Conservation (phyloP, 2,797 vertebrate species). For the Ctenopoma kingsleyae region DNA sequence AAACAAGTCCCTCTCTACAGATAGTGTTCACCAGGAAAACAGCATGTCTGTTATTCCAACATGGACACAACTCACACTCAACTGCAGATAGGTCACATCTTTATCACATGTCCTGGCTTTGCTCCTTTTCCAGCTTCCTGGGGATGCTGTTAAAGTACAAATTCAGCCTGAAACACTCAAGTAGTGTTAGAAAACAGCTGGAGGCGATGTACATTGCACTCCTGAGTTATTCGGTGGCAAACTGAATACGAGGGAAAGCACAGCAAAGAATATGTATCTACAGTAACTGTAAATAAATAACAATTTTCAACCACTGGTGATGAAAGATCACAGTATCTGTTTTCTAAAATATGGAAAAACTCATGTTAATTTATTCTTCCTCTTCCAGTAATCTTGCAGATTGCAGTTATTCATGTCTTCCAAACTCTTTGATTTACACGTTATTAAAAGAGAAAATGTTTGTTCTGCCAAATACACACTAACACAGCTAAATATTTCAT, state of each 20-base stretch:
- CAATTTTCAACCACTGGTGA: not conserved
- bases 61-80: constrained; percentile 3
- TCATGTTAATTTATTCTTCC: not conserved
- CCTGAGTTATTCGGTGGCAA: not conserved
- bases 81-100: constrained; percentile 12
- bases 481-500: not conserved
- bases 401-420: not conserved
- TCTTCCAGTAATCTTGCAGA: not conserved
- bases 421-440: not conserved
- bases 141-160: constrained; percentile 8
- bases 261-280: not conserved
- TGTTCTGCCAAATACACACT: too few relatives aligned
- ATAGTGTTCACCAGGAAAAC: constrained; percentile 27
- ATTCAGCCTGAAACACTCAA: constrained; percentile 6
- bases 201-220: not conserved
- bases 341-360: not conserved
- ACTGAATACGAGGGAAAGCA: not conserved
- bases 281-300: not conserved
- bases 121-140: not conserved
- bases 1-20: constrained; percentile 47
- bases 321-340: not conserved
- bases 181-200: not conserved
- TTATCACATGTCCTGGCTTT: constrained; percentile 24
- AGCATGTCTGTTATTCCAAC: constrained; percentile 7
- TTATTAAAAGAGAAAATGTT: not conserved